These are phyloP conservation scores for Pilophorus perplexus DNA, from an alignment of 2,888 invertebrate species.

Conservation along the genomic window DNA sequence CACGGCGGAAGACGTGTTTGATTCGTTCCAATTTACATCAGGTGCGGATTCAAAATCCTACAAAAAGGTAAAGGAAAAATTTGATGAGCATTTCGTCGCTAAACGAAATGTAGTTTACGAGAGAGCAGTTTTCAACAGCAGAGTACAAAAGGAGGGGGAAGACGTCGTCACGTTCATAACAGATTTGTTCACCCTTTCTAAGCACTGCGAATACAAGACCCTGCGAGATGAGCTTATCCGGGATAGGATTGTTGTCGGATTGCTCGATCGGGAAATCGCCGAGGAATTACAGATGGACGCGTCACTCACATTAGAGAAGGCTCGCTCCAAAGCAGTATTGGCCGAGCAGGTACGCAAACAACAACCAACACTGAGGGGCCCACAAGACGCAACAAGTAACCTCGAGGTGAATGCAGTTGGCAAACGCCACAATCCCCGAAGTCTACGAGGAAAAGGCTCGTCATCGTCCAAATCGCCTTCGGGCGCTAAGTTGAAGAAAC, in stretches of 20 bases:
- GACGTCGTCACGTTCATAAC: neutral
- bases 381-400: too few relatives aligned
- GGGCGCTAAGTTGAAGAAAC: neutral
- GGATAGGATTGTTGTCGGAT: neutral
- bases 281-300: too few relatives aligned
- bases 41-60: neutral
- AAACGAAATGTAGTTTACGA: neutral
- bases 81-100: neutral
- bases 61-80: neutral
- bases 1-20: too few relatives aligned
- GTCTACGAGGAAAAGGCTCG: neutral
- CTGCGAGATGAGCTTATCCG: constrained; percentile 9
- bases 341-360: neutral
- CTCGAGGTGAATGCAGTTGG: too few relatives aligned
- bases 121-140: neutral
- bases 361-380: neutral
- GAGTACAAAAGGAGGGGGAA: too few relatives aligned
- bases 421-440: neutral
- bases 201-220: too few relatives aligned
- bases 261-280: constrained; percentile 1
- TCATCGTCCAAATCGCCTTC: neutral
- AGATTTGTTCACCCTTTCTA: constrained; percentile 9
- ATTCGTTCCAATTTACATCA: neutral
- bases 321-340: too few relatives aligned
- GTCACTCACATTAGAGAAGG: too few relatives aligned